Percentiles rank a stretch among this genome's conserved stretches.
phyloP scores from a whole-genome alignment of 2,888 invertebrate species.

The Parascotia fuliginaria region DNA sequence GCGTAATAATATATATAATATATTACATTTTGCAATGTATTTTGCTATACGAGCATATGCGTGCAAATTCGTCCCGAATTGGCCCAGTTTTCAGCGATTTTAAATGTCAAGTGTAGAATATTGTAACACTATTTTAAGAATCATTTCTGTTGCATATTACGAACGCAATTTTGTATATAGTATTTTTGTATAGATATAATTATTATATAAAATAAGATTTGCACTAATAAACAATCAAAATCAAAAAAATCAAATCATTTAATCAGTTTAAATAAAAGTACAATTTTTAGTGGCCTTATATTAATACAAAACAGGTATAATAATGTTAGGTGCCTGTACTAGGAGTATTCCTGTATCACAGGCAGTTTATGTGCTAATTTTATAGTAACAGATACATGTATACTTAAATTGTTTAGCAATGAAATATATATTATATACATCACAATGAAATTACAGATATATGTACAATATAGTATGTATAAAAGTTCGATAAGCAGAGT shows the following conservation, averaged over 20 bases:
- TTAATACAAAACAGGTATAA: too few species aligned
- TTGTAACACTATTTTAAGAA: neutral
- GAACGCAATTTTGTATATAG: neutral
- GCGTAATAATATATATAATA: conserved; percentile 51
- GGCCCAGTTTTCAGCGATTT: conserved; percentile 5
- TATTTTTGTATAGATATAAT: too few species aligned
- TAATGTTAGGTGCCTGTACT: too few species aligned
- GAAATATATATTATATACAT: too few species aligned
- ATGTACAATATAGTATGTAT: neutral
- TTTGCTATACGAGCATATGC: conserved; percentile 12
- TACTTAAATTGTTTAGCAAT: too few species aligned
- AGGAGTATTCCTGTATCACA: too few species aligned
- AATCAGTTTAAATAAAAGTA: too few species aligned
- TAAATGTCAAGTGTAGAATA: neutral
- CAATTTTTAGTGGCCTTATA: too few species aligned
- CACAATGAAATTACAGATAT: too few species aligned
- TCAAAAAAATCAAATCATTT: too few species aligned
- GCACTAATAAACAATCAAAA: neutral
- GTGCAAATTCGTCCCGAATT: conserved; percentile 17
- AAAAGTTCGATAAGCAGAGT: neutral
- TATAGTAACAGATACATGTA: too few species aligned
- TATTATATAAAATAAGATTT: neutral
- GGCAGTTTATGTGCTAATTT: too few species aligned
- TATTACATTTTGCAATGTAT: conserved; percentile 26
- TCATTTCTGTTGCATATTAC: neutral